Evolutionary conservation across 2,888 invertebrate genomes (phyloP).

Genomic region (Scaptomyza caliginosa): DNA sequence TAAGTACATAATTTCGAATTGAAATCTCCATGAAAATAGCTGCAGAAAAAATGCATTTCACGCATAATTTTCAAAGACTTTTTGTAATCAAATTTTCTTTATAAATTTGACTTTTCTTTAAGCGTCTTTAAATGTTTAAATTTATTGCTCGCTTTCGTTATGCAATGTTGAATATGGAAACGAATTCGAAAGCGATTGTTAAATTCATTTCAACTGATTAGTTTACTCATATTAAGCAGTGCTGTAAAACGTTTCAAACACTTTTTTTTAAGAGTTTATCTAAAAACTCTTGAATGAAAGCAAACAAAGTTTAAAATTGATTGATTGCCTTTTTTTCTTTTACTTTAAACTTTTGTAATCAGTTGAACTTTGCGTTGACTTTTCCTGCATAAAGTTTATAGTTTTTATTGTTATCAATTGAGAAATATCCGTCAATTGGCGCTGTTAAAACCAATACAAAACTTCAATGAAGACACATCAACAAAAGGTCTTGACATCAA

Average conservation of each 20-base stretch:
- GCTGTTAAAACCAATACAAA: neutral
- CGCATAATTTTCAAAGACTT: neutral
- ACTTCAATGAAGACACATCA: neutral
- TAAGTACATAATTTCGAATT: neutral
- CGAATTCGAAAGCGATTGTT: neutral
- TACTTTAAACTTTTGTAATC: neutral
- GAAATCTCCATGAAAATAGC: neutral
- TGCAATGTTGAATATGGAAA: neutral
- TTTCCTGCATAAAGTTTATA: neutral
- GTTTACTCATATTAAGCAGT: too few species aligned
- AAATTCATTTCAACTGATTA: neutral
- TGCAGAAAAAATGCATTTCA: neutral
- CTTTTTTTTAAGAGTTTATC: too few species aligned
- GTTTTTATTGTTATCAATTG: slow-evolving; percentile 2
- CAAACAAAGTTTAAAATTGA: neutral
- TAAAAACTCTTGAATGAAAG: neutral
- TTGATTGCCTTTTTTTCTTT: neutral
- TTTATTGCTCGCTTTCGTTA: neutral
- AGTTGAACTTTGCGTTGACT: neutral
- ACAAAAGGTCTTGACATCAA: slow-evolving; percentile 35
- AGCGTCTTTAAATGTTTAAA: neutral
- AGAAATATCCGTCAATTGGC: slow-evolving; percentile 5
- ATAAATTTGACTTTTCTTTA: neutral
- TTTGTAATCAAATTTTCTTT: neutral
- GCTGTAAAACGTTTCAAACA: neutral